Percentiles rank a stretch among this genome's conserved stretches.
These are phyloP conservation scores for Nyctibius bracteatus DNA, from an alignment of 2,113 vertebrate species.

Conservation along the genomic window DNA sequence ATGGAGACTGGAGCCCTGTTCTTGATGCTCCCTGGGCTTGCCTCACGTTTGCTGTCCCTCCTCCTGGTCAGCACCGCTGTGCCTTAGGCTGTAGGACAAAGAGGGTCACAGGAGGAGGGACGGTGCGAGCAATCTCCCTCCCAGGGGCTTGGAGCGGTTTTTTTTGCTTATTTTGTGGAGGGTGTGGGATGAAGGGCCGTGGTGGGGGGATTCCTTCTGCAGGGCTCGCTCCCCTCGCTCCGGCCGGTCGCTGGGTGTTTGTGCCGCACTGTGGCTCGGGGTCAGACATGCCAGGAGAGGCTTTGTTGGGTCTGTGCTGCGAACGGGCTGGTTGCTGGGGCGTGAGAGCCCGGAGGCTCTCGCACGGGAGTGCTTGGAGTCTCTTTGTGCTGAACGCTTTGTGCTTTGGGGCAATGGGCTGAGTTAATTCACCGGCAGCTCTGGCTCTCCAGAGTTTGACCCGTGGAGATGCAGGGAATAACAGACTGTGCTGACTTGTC, in stretches of 20 bases:
- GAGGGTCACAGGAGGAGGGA: neutral
- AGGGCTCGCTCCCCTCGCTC: neutral
- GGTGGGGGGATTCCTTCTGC: neutral
- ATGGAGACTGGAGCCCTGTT: neutral
- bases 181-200: neutral
- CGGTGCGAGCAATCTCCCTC: neutral
- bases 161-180: neutral
- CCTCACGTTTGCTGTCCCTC: neutral
- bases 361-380: neutral
- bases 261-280: neutral
- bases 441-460: neutral
- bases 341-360: neutral
- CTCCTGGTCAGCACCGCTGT: neutral
- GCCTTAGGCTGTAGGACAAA: neutral
- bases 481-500: neutral
- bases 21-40: neutral
- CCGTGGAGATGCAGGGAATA: neutral
- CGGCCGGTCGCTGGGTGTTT: rapidly evolving
- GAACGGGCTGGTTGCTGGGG: neutral
- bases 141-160: neutral
- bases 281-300: neutral
- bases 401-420: neutral
- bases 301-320: neutral
- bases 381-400: neutral
- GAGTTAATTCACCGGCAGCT: neutral